Evolutionary conservation across 2,888 invertebrate genomes (phyloP).

Genomic region (Oscheius onirici): DNA sequence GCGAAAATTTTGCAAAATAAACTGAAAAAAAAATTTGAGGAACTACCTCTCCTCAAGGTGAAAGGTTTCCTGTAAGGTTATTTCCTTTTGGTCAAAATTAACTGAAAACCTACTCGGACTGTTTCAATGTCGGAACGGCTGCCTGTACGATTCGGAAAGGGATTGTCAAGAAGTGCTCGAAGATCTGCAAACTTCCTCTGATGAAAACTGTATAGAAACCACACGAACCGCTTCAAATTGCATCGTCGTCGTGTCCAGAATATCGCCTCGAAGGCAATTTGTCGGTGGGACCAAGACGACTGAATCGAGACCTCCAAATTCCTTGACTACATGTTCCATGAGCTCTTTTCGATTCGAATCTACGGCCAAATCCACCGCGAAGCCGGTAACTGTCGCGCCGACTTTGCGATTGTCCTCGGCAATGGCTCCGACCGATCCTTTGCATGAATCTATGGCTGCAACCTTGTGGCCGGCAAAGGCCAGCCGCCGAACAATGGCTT

Average conservation of each 20-base stretch:
- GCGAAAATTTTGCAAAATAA: too few relatives aligned
- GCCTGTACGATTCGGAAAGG: constrained; percentile 57
- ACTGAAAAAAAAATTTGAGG: too few relatives aligned
- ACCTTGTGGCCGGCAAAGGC: constrained; percentile 56
- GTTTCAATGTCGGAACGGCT: constrained; percentile 51
- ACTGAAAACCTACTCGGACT: constrained; percentile 48
- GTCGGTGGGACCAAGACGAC: constrained; percentile 50
- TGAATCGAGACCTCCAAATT: constrained; percentile 43
- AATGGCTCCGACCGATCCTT: constrained; percentile 39
- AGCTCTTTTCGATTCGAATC: constrained; percentile 44
- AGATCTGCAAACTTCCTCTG: constrained; percentile 40
- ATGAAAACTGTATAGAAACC: background rate
- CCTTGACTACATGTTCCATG: constrained; percentile 36
- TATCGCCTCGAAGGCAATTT: constrained; percentile 59
- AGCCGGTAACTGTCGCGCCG: constrained; percentile 46
- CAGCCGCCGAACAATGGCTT: constrained; percentile 53
- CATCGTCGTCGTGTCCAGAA: constrained; percentile 40
- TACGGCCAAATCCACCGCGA: constrained; percentile 39
- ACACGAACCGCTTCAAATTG: constrained; percentile 24
- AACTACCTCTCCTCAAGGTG: too few relatives aligned
- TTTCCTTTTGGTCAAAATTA: too few relatives aligned
- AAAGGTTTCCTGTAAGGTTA: too few relatives aligned
- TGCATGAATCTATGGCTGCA: constrained; percentile 47
- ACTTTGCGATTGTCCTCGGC: constrained; percentile 53
- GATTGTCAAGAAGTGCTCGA: constrained; percentile 49